Base-by-base conservation (phyloP, 2,113 vertebrate species). In the Garra rufa region DNA sequence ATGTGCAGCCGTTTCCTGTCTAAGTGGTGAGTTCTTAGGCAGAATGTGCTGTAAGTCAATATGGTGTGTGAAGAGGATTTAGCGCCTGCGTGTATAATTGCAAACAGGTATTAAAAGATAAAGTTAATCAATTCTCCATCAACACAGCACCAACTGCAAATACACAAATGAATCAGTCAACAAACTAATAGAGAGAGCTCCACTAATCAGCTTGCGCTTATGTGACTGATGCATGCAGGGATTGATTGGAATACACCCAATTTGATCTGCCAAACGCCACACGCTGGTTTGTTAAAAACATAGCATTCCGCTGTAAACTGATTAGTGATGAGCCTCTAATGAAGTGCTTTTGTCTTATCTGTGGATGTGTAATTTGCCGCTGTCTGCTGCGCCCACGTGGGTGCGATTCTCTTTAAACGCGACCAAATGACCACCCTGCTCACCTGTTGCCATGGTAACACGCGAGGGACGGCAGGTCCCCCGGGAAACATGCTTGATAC, bases 371-470 rank as follows among this genome's bases (percentile, higher is more conserved):
- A 55, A 76, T 76, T 76, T 50, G 44, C 71, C n/a, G 14, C 48
- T 30, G 50, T 57, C 75, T 57, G 11, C 28, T 11, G 65, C 6
- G 8, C 63, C 59, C 48, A 81, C 24, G 74, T 89, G 41, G 67
- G 74, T 69, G 34, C 83, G 82, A 73, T 77, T 83, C 74, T 76
- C 63, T 84, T 74, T 63, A 83, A 79, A 76, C 75, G 50, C 50
- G 76, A 71, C 48, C 76, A 44, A 57, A 81, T 85, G 86, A 85
- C 76, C 81, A 74, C 34, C 67, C 85, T 67, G 38, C 83, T 67
- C 55, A 59, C 69, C 81, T 70, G 89, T 90, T 91, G 59, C 88
- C 86, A 88, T 89, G 88, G 84, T 86, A 90, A 87, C 88, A 55
- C 38, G 73, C 34, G 83, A 78, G 73, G 43, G 30, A 87, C 74